Evolutionary conservation across 2,797 vertebrate genomes (phyloP), one percentile per base, ranked within the genome.

Genomic region (Schizothorax lantsangensis): DNA sequence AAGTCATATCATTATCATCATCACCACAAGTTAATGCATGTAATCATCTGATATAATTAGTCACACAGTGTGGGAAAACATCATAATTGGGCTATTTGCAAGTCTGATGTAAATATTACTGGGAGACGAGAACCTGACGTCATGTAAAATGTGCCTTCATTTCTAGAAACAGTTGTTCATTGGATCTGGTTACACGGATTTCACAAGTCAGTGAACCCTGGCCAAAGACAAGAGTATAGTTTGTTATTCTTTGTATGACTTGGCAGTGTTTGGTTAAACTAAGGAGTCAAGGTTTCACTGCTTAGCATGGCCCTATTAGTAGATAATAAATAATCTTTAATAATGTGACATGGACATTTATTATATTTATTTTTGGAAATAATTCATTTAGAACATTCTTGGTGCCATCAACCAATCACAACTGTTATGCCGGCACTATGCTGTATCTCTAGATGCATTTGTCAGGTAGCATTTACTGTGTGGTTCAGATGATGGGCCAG

Each of bases 71-170:
- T 30, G 78, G 64, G 17, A 80, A 80, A 66, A 30, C 59, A 66
- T 64, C 38, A 43, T 43, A 83, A 72, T 30, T 26, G 30, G 9
- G 36, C 68, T 83, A 6, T 72, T 83, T 83, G 68, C 81, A 8
- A 43, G 38, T 30, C 38, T 19, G 19, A 33, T 83, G 23, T 59
- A 33, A 62, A 73, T 59, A 73, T 57, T 64, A 10, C 2, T 3
- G n/a, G n/a, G n/a, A 47, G 38, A 33, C 26, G 8, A 14, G 40
- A 73, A 73, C n/a, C 9, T 83, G 38, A 72, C 7, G 1, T 52
- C 21, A 40, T 30, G 19, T 1, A 52, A 78, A 57, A 62, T 26
- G 69, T 71, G 36, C 49, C 49, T 54, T 21, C 6, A 10, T 36
- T 54, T 30, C 23, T 40, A 26, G 7, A 69, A 72, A 69, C 43